A percentile compares a stretch with the other conserved stretches of the same genome.
phyloP scores from a whole-genome alignment of 2,113 vertebrate species.

The Dicaeum eximium region DNA sequence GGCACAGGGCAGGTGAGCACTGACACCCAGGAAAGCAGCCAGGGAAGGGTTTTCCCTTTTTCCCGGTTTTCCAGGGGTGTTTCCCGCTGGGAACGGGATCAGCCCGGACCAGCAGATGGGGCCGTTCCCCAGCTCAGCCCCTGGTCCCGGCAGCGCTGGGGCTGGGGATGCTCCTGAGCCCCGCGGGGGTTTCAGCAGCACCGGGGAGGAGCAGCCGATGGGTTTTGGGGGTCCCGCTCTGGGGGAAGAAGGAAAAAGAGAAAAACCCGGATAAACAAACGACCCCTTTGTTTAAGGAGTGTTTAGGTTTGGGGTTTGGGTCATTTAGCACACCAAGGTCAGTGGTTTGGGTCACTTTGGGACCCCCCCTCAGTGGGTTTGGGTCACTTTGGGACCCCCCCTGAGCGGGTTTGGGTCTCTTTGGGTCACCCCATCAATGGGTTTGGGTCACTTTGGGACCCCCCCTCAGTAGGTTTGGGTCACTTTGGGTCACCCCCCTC shows the following conservation, averaged over 20 bases:
- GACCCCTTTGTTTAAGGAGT: not conserved
- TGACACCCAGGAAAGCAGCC: not conserved
- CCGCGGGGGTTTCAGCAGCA: accelerated
- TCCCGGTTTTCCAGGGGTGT: not conserved
- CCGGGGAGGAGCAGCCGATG: not conserved
- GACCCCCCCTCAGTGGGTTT: not conserved
- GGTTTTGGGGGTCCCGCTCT: not conserved
- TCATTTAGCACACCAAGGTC: accelerated
- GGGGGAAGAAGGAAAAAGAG: not conserved
- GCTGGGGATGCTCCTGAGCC: not conserved
- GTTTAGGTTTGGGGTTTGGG: not conserved
- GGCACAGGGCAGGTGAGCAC: not conserved
- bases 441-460: not conserved
- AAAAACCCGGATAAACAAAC: not conserved
- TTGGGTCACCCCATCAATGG: too few species aligned
- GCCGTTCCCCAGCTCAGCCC: not conserved
- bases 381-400: not conserved
- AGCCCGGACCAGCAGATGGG: conserved; percentile 39
- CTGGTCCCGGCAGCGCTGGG: accelerated
- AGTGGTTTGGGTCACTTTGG: not conserved
- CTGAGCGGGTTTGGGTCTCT: not conserved
- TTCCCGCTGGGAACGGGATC: not conserved
- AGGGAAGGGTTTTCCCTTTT: not conserved
- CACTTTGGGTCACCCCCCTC: not conserved
- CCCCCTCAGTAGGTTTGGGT: not conserved